Evolutionary conservation across 2,113 vertebrate genomes (phyloP).

Genomic region (Siniperca chuatsi): DNA sequence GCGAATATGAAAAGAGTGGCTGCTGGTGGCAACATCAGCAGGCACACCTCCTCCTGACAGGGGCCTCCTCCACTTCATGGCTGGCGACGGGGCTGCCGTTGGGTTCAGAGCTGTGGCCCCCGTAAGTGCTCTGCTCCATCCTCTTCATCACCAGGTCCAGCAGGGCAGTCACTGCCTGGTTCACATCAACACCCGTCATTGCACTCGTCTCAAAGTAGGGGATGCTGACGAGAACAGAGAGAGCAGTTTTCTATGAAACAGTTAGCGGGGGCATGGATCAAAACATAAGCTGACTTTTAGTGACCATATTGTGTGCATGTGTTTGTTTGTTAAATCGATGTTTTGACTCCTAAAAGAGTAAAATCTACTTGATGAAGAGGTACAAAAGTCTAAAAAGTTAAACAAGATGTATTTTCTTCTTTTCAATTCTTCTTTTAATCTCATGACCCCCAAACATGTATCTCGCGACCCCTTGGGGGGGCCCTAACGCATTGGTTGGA

Average conservation of each 20-base stretch:
- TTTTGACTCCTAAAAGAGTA: background rate
- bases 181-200: constrained; percentile 88
- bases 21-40: constrained; percentile 60
- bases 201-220: constrained; percentile 96
- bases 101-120: constrained; percentile 77
- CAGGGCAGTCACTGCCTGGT: constrained; percentile 88
- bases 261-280: background rate
- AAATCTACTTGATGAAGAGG: background rate
- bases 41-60: constrained; percentile 59
- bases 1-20: constrained; percentile 2
- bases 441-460: background rate
- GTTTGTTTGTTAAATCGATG: background rate
- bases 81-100: constrained; percentile 84
- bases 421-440: background rate
- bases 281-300: background rate
- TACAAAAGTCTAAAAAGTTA: background rate
- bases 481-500: background rate
- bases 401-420: background rate
- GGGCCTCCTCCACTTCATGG: constrained; percentile 53
- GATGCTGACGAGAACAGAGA: constrained; percentile 79
- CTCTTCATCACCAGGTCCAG: constrained; percentile 96
- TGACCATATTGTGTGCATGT: background rate
- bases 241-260: background rate
- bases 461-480: background rate
- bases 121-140: constrained; percentile 92